phyloP scores from a whole-genome alignment of 2,797 vertebrate species.

The Ficedula albicollis region DNA sequence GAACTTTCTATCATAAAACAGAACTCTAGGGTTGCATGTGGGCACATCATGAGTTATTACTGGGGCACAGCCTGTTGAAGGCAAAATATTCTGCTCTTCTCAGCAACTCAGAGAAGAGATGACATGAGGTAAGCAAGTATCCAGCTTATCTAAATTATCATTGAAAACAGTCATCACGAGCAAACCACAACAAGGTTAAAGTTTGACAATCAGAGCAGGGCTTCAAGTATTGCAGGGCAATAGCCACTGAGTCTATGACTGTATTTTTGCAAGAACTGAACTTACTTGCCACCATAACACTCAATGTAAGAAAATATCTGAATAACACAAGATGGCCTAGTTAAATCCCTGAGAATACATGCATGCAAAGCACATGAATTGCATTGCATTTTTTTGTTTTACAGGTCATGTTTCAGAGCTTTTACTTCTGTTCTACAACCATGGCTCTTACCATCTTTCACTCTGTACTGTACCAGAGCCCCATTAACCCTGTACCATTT shows the following conservation, averaged over 20 bases:
- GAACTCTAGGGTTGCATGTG: not conserved
- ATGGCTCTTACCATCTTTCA: not conserved
- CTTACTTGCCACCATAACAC: not conserved
- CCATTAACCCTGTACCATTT: not conserved
- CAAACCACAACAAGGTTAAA: slow-evolving; percentile 7
- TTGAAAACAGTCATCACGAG: not conserved
- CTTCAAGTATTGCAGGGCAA: not conserved
- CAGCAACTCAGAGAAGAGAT: not conserved
- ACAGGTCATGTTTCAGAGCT: not conserved
- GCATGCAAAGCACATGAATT: not conserved
- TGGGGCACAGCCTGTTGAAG: not conserved
- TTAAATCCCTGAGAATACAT: not conserved
- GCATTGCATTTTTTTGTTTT: not conserved
- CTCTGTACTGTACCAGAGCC: not conserved
- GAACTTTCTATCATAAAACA: not conserved
- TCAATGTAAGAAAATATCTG: not conserved
- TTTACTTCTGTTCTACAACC: not conserved
- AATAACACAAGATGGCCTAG: not conserved
- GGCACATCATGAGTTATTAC: not conserved
- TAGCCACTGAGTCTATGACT: not conserved
- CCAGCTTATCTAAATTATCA: slow-evolving; percentile 20
- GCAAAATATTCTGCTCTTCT: not conserved
- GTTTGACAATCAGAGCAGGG: not conserved
- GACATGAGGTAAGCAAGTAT: not conserved
- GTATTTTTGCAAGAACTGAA: not conserved